These are phyloP conservation scores for Eonycteris spelaea DNA, from an alignment of 2,113 vertebrate species.

Conservation along the genomic window DNA sequence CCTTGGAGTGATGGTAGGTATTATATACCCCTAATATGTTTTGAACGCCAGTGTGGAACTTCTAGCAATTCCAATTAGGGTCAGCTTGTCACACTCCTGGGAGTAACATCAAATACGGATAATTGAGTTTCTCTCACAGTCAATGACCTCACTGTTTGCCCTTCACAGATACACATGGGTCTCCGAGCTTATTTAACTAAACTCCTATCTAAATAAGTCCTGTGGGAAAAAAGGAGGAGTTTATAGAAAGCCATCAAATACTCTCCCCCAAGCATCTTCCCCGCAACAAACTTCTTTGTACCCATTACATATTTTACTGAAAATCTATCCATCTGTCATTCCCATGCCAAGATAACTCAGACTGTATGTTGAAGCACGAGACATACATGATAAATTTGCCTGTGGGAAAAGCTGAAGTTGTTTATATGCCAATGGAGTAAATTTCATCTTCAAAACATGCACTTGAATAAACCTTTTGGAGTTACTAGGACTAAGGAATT, in stretches of 20 bases:
- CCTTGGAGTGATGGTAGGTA: not conserved
- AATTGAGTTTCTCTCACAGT: constrained; percentile 21
- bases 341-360: not conserved
- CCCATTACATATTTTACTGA: not conserved
- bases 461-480: constrained; percentile 5
- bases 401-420: not conserved
- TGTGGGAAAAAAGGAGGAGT: not conserved
- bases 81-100: not conserved
- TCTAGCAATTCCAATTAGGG: not conserved
- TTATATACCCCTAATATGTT: not conserved
- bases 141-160: not conserved
- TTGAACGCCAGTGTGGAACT: constrained; percentile 8
- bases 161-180: not conserved
- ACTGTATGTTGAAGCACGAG: not conserved
- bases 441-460: not conserved
- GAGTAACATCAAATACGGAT: constrained; percentile 10
- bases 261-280: not conserved
- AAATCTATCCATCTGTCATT: not conserved
- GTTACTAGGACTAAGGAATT: not conserved
- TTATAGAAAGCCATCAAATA: not conserved
- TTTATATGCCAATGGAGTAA: not conserved
- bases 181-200: constrained; percentile 34
- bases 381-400: not conserved
- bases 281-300: not conserved
- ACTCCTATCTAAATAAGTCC: not conserved